Percentiles rank a stretch among this genome's conserved stretches.
phyloP scores from a whole-genome alignment of 64 coral and sea anemone genomes.

The Trachythela sp. region DNA sequence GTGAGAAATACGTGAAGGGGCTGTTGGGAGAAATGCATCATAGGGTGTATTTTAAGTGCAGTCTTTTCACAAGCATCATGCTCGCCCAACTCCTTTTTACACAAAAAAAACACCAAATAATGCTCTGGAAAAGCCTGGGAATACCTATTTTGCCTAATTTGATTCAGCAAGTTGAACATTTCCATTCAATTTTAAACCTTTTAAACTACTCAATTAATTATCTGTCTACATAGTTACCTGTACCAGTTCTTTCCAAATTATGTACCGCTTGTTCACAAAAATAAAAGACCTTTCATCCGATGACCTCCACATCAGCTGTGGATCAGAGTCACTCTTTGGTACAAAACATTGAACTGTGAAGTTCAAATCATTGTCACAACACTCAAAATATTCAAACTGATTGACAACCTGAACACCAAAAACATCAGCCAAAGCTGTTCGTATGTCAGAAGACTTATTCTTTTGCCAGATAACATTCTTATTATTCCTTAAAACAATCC shows the following conservation, averaged over 20 bases:
- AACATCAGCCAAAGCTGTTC: conserved; percentile 67
- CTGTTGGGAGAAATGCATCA: no score
- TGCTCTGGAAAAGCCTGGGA: no score
- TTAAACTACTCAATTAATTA: no score
- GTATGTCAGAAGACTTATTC: conserved; percentile 62
- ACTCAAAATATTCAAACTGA: conserved; percentile 53
- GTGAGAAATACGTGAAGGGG: no score
- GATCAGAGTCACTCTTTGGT: conserved; percentile 68
- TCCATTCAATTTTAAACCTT: no score
- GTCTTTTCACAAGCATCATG: no score
- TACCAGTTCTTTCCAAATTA: conserved; percentile 58
- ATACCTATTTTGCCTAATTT: no score
- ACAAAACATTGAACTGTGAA: conserved; percentile 65
- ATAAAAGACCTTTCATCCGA: conserved; percentile 79
- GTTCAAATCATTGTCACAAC: conserved; percentile 21
- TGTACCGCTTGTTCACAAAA: conserved; percentile 79
- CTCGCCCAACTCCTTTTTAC: no score
- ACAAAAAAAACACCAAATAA: no score
- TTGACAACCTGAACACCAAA: conserved; percentile 59
- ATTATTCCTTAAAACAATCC: conserved; percentile 76
- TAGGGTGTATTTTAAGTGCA: no score
- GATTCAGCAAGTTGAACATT: no score
- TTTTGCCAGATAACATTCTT: conserved; percentile 89
- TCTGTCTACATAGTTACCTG: conserved; percentile 79
- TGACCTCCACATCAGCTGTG: conserved; percentile 63